phyloP scores from a whole-genome alignment of 2,113 vertebrate species.

The Leucoraja erinaceus region DNA sequence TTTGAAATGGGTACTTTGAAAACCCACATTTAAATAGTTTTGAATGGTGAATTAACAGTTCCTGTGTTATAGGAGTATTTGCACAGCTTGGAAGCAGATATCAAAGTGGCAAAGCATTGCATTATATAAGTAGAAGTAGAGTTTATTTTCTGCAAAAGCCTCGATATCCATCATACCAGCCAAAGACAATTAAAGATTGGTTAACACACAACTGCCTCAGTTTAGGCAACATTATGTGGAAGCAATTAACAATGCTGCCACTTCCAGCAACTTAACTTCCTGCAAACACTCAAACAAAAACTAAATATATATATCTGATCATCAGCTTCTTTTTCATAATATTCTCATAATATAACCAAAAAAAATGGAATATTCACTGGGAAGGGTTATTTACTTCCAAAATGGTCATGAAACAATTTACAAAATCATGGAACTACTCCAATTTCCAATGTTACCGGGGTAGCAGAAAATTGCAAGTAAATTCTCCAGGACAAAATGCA shows the following conservation, averaged over 20 bases:
- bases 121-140: background rate
- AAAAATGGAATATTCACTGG: background rate
- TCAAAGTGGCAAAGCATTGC: background rate
- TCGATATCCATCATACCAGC: too few species aligned
- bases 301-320: background rate
- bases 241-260: too few species aligned
- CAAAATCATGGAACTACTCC: background rate
- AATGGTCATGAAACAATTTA: background rate
- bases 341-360: background rate
- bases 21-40: background rate
- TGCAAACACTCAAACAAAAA: background rate
- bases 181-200: too few species aligned
- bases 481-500: background rate
- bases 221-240: too few species aligned
- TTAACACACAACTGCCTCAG: too few species aligned
- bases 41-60: background rate
- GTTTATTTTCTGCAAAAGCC: too few species aligned
- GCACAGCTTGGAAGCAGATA: background rate
- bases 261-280: too few species aligned
- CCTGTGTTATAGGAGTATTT: background rate
- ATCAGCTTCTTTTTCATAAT: background rate
- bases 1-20: background rate
- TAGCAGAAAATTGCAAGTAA: background rate
- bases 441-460: background rate
- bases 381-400: background rate